A percentile compares a stretch with the other conserved stretches of the same genome.
phyloP scores from a whole-genome alignment of 2,797 vertebrate genomes.

The Garrulus glandarius region DNA sequence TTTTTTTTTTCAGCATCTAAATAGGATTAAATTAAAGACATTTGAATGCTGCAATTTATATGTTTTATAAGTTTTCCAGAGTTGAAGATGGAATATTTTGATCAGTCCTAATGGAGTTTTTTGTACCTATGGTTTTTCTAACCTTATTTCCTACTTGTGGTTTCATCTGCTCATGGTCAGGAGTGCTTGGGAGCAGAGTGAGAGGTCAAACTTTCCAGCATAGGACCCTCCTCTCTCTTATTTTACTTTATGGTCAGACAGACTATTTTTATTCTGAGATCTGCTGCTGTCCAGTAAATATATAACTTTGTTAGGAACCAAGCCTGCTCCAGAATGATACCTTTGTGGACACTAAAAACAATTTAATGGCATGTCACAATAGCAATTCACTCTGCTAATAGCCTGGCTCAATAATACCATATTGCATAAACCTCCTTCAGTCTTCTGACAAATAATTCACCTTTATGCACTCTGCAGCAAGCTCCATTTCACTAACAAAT shows the following conservation, averaged over 20 bases:
- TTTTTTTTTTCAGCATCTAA: neutral
- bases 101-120: neutral
- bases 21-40: slow-evolving; percentile 19
- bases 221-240: neutral
- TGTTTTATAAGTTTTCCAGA: neutral
- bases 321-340: slow-evolving; percentile 79
- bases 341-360: slow-evolving; percentile 84
- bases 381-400: slow-evolving; percentile 85
- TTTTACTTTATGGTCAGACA: slow-evolving; percentile 68
- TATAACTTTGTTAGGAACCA: slow-evolving; percentile 81
- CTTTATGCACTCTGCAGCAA: slow-evolving; percentile 79
- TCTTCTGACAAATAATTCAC: slow-evolving; percentile 81
- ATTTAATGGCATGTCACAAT: slow-evolving; percentile 84
- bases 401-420: slow-evolving; percentile 78
- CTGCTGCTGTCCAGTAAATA: slow-evolving; percentile 81
- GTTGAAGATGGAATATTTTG: neutral
- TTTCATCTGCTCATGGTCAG: neutral
- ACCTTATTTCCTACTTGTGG: neutral
- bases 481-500: slow-evolving; percentile 83
- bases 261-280: slow-evolving; percentile 71
- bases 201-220: slow-evolving; percentile 10
- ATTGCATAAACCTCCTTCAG: slow-evolving; percentile 81
- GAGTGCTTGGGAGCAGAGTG: neutral
- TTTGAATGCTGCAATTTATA: neutral
- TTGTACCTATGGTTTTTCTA: neutral